Evolutionary conservation across 2,888 invertebrate genomes (phyloP).

Genomic region (Dilophus febrilis): DNA sequence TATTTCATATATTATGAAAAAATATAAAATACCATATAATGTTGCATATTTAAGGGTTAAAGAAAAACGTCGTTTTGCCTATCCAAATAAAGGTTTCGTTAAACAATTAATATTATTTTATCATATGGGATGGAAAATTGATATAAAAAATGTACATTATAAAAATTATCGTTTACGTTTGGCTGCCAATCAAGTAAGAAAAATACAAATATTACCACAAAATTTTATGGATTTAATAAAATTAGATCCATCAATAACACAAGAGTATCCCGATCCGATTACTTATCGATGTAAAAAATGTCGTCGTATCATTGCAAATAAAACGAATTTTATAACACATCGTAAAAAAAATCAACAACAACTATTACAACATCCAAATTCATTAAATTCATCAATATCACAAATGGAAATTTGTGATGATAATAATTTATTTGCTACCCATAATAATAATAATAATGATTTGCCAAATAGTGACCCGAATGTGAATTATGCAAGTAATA

Average conservation of each 20-base stretch:
- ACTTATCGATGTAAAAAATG: constrained; percentile 74
- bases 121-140: constrained; percentile 51
- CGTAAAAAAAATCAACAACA: constrained; percentile 15
- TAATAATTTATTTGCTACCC: too few species aligned
- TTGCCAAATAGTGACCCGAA: too few species aligned
- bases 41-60: constrained; percentile 55
- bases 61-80: constrained; percentile 50
- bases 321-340: constrained; percentile 65
- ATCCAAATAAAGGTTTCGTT: constrained; percentile 67
- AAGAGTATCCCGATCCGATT: constrained; percentile 61
- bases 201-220: constrained; percentile 71
- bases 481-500: too few species aligned
- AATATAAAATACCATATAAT: constrained; percentile 50
- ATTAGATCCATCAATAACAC: constrained; percentile 57
- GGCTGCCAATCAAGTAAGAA: constrained; percentile 64
- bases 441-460: too few species aligned
- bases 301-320: constrained; percentile 63
- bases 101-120: constrained; percentile 63
- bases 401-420: too few species aligned
- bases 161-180: constrained; percentile 59
- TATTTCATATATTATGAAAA: constrained; percentile 77
- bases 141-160: constrained; percentile 49
- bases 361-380: not conserved
- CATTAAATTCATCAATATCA: too few species aligned
- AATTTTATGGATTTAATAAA: constrained; percentile 59